Evolutionary conservation across 2,888 invertebrate species (phyloP).

Genomic region (Lasioglossum pauxillum): DNA sequence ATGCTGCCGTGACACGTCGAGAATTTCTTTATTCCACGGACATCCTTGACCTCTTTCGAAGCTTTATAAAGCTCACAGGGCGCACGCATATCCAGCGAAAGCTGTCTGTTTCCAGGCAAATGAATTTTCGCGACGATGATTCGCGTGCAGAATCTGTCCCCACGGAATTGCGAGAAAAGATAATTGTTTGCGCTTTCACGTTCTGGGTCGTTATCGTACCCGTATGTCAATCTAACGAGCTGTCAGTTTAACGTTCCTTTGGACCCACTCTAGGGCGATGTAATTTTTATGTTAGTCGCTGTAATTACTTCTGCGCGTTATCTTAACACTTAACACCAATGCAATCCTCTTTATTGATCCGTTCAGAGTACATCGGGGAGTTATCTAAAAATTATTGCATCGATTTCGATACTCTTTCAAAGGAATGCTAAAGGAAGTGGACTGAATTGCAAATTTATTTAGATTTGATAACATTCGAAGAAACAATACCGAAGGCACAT

Average conservation of each 20-base stretch:
- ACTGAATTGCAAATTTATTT: neutral
- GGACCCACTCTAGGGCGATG: neutral
- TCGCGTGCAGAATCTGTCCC: neutral
- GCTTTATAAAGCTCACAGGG: neutral
- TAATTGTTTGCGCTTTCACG: neutral
- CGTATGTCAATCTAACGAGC: neutral
- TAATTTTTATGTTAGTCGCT: neutral
- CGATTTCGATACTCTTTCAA: neutral
- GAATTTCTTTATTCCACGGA: neutral
- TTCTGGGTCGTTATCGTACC: neutral
- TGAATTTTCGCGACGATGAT: neutral
- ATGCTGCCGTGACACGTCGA: neutral
- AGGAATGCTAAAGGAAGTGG: neutral
- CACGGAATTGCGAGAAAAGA: neutral
- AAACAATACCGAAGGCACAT: neutral
- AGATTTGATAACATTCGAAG: neutral
- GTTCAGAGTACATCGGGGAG: neutral
- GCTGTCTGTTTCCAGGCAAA: neutral
- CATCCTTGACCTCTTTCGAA: slow-evolving; percentile 42
- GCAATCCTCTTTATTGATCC: neutral
- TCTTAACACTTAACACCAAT: neutral
- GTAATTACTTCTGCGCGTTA: neutral
- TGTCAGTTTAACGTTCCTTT: neutral
- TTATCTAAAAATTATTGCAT: neutral
- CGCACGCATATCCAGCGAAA: slow-evolving; percentile 1